Evolutionary conservation across 2,888 invertebrate species (phyloP).

Genomic region (Pteria penguin): DNA sequence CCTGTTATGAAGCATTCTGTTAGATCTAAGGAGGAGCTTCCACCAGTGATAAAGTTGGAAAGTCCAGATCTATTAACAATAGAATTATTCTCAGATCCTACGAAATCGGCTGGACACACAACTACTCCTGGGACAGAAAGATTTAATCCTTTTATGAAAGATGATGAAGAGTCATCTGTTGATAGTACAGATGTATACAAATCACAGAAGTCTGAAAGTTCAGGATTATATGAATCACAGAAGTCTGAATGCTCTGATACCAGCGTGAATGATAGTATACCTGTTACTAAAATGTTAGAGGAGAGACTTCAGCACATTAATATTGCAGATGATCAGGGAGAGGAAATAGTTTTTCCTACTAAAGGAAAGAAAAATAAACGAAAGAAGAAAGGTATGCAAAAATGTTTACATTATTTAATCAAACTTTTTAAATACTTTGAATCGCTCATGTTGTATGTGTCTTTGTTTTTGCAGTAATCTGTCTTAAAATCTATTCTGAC

Average conservation of each 20-base stretch:
- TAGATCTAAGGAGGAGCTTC: conserved; percentile 46
- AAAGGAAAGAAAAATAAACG: conserved; percentile 61
- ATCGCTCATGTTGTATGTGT: not conserved
- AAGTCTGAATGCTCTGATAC: not conserved
- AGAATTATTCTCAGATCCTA: conserved; percentile 36
- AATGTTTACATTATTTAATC: not conserved
- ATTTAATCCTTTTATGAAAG: conserved; percentile 44
- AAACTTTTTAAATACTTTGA: no score
- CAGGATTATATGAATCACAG: not conserved
- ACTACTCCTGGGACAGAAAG: conserved; percentile 23
- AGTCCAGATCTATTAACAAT: conserved; percentile 63
- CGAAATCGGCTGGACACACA: not conserved
- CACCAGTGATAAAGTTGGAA: conserved; percentile 64
- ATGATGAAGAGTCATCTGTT: conserved; percentile 16
- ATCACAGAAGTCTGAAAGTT: conserved; percentile 24
- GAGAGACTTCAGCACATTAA: conserved; percentile 20
- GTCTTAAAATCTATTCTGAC: no score
- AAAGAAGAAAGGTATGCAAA: conserved; percentile 63
- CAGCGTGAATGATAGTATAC: not conserved
- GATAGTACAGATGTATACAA: conserved; percentile 6
- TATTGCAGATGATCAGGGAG: conserved; percentile 20
- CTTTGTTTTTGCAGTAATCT: not conserved
- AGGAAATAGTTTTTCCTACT: conserved; percentile 65
- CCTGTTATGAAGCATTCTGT: conserved; percentile 23
- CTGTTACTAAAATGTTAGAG: not conserved